These are phyloP conservation scores for Myanophis thanlyinensis DNA, from an alignment of 2,113 vertebrate species.

Conservation along the genomic window DNA sequence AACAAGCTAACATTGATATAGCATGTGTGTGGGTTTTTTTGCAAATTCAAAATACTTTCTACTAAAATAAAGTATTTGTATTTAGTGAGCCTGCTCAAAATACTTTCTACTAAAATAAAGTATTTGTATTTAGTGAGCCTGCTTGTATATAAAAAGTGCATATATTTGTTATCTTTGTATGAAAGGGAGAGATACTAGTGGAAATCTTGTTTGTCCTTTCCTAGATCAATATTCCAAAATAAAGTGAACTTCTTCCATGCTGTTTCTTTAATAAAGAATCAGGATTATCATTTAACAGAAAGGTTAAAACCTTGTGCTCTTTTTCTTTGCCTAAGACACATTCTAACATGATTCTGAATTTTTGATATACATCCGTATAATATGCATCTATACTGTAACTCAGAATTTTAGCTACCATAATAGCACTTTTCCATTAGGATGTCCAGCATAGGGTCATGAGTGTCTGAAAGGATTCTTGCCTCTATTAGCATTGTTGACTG, in stretches of 20 bases:
- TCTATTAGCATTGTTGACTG: not conserved
- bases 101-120: not conserved
- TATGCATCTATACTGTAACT: not conserved
- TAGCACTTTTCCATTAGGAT: not conserved
- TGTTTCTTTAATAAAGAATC: not conserved
- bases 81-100: not conserved
- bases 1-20: not conserved
- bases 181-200: not conserved
- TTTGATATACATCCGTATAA: not conserved
- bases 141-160: not conserved
- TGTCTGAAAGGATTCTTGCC: not conserved
- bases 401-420: not conserved
- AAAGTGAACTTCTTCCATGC: not conserved
- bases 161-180: not conserved
- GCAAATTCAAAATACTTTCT: not conserved
- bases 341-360: conserved; percentile 7
- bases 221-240: not conserved
- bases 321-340: not conserved
- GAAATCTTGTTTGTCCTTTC: not conserved
- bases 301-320: not conserved
- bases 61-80: not conserved
- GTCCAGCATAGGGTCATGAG: not conserved
- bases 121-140: not conserved
- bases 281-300: not conserved
- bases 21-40: not conserved